Evolutionary conservation across 1,140 invertebrate genomes (phyloP).

Genomic region (Rhagoletis zephyria): DNA sequence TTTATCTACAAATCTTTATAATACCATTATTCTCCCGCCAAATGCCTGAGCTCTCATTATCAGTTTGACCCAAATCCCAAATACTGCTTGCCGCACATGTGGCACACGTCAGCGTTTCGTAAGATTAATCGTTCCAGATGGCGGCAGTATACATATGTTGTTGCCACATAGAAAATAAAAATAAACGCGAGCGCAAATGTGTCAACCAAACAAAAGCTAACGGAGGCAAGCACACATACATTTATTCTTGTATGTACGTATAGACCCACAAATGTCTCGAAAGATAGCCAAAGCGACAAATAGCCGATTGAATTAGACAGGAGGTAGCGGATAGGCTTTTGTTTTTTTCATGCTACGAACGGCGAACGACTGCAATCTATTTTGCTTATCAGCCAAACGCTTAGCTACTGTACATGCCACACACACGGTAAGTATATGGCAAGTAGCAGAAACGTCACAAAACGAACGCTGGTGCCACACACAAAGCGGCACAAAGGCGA

Average conservation of each 20-base stretch:
- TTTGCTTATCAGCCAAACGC: slow-evolving; percentile 37
- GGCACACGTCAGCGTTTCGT: slow-evolving; percentile 8
- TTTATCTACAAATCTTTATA: not conserved
- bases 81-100: not conserved
- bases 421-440: not conserved
- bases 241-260: not conserved
- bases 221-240: not conserved
- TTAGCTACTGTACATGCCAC: slow-evolving; percentile 21
- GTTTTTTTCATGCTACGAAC: not conserved
- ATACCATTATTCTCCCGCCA: not conserved
- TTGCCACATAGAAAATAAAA: not conserved
- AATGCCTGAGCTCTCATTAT: not conserved
- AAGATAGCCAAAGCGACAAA: not conserved
- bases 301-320: not conserved
- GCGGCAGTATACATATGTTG: not conserved
- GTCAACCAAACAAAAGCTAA: not conserved
- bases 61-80: slow-evolving; percentile 32
- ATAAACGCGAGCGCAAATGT: not conserved
- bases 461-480: not conserved
- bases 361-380: slow-evolving; percentile 1
- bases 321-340: not conserved
- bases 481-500: not conserved
- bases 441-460: not conserved
- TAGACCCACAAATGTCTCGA: not conserved
- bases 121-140: slow-evolving; percentile 36